A percentile compares a stretch with the other conserved stretches of the same genome.
These are phyloP conservation scores for Limnephilus lunatus DNA, from an alignment of 2,888 invertebrate species.

Conservation along the genomic window DNA sequence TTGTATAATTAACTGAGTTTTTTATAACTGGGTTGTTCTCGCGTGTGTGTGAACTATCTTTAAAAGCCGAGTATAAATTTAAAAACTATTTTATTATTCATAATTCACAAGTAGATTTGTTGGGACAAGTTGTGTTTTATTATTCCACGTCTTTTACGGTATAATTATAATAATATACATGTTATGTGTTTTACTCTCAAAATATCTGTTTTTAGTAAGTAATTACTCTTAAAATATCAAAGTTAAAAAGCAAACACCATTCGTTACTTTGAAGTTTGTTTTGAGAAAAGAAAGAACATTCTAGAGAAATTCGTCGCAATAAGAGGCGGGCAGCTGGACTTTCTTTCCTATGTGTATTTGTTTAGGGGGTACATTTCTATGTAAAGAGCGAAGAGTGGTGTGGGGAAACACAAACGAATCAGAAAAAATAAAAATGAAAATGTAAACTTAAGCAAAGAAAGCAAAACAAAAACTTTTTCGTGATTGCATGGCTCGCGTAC, in stretches of 20 bases:
- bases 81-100: too few species aligned
- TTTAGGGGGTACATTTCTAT: neutral
- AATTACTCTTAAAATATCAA: neutral
- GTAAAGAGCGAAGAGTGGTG: conserved; percentile 25
- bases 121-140: too few species aligned
- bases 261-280: neutral
- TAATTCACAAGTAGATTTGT: too few species aligned
- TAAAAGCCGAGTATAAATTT: too few species aligned
- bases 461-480: neutral
- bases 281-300: neutral
- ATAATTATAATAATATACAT: neutral
- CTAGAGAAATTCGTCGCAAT: conserved; percentile 30
- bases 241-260: neutral
- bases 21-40: too few species aligned
- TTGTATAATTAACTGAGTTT: too few species aligned
- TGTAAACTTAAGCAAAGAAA: neutral
- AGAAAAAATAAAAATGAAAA: neutral
- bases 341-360: conserved; percentile 22
- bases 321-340: conserved; percentile 25
- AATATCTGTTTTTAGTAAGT: neutral
- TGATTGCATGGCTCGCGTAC: neutral
- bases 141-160: neutral
- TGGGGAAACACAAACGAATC: neutral
- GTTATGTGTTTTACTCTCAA: neutral
- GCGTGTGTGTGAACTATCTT: too few species aligned